A percentile compares a stretch with the other conserved stretches of the same genome.
Conservation (phyloP, 2,888 invertebrate genomes). For the Dromius quadrimaculatus region DNA sequence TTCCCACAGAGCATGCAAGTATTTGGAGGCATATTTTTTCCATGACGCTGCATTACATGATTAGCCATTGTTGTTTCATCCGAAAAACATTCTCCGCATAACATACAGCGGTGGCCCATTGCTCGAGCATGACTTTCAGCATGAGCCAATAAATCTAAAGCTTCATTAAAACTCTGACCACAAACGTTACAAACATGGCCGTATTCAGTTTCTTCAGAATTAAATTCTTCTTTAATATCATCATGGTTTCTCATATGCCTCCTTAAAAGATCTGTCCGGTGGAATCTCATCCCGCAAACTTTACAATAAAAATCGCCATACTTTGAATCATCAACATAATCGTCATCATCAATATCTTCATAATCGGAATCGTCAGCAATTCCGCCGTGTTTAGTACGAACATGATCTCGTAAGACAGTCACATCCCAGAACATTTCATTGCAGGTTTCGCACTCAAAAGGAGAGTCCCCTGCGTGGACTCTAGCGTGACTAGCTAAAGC, state of each 20-base stretch:
- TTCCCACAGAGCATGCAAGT: conserved; percentile 77
- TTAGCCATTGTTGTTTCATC: conserved; percentile 75
- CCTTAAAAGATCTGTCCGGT: conserved; percentile 79
- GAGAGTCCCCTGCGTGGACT: conserved; percentile 84
- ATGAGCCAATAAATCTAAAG: conserved; percentile 81
- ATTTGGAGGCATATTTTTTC: conserved; percentile 73
- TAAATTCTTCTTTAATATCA: conserved; percentile 63
- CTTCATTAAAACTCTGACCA: conserved; percentile 82
- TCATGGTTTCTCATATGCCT: conserved; percentile 71
- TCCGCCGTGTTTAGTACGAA: conserved; percentile 71
- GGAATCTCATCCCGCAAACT: conserved; percentile 84
- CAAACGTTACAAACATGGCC: conserved; percentile 83
- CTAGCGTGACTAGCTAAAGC: conserved; percentile 82
- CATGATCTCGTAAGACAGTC: conserved; percentile 72
- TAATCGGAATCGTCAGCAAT: conserved; percentile 60
- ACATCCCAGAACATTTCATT: conserved; percentile 86
- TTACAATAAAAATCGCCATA: conserved; percentile 76
- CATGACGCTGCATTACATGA: conserved; percentile 73
- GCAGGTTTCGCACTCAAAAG: conserved; percentile 83
- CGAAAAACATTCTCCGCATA: conserved; percentile 75
- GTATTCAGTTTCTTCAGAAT: conserved; percentile 65
- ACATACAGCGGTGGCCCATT: conserved; percentile 72
- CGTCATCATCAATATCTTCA: conserved; percentile 69
- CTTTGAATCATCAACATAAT: conserved; percentile 71
- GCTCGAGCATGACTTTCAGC: conserved; percentile 81